Evolutionary conservation across 1,140 invertebrate species (phyloP), one percentile per base, ranked within the genome.

Genomic region (Drosophila baimaii): DNA sequence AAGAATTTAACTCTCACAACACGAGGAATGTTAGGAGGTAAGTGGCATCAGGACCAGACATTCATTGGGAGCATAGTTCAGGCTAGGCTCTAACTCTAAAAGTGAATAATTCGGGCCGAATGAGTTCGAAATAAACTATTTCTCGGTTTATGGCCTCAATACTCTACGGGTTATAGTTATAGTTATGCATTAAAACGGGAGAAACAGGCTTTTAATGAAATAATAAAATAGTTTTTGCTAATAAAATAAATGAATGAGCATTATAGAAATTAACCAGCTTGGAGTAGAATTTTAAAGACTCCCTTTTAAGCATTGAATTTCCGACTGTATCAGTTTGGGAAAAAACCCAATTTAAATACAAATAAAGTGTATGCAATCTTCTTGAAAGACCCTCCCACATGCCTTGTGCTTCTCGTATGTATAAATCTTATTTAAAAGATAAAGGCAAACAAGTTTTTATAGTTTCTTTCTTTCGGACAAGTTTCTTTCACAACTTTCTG

Each of bases 1-100:
- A 84, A 80, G 43, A 85, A 80, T 80, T 80, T 73, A 77, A 85
- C 66, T 84, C 70, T 33, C 39, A 61, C 49, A 58, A 62, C 54
- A 72, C 52, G 41, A 23, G 7, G 13, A 43, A 41, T 35, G 41
- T 35, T 62, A 19, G n/a, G 7, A 52, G 65, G 1, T 21, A 27
- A 43, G 17, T 43, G 44, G 19, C 35, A 2, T 46, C 25, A 23
- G 5, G 25, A 39, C 3, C 46, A 25, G 9, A 29, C 9, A 7
- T 51, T 25, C 35, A 41, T 63, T 63, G 35, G 25, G 10, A 59
- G 35, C 15, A 31, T 21, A 27, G 41, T 57, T 57, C 33, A 57
- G 54, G 10, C 33, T 37, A 27, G 44, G 31, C 51, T 58, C 71
- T 47, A 41, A 27, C 5, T 39, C n/a, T 37, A 21, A 17, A 8